Evolutionary conservation across 2,797 vertebrate species (phyloP).

Genomic region (Myotis planiceps): DNA sequence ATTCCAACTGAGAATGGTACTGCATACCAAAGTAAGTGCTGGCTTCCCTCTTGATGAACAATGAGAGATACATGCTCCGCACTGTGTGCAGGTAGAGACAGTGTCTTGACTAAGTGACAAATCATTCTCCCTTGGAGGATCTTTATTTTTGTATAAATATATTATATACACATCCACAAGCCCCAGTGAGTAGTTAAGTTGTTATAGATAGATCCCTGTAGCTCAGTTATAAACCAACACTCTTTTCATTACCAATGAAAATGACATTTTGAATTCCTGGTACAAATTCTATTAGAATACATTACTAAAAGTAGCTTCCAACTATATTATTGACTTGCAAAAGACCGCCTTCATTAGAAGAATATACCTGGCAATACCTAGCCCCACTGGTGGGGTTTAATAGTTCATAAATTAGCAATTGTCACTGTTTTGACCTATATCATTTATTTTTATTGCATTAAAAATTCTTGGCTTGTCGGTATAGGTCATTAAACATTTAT

Average conservation of each 20-base stretch:
- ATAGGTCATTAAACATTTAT: slow-evolving; percentile 72
- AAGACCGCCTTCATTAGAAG: slow-evolving; percentile 42
- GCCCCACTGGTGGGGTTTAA: not conserved
- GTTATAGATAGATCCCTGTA: not conserved
- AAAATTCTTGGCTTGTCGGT: slow-evolving; percentile 68
- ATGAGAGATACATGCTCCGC: not conserved
- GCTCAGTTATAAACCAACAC: not conserved
- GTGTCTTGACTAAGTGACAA: not conserved
- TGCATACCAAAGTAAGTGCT: not conserved
- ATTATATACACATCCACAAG: not conserved
- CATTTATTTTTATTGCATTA: slow-evolving; percentile 60
- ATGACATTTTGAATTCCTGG: slow-evolving; percentile 4
- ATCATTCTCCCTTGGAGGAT: not conserved
- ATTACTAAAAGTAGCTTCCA: slow-evolving; percentile 6
- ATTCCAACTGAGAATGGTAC: not conserved
- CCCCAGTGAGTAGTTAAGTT: not conserved
- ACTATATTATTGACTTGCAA: not conserved
- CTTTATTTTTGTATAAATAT: not conserved
- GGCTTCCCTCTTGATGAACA: not conserved
- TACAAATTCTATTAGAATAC: slow-evolving; percentile 20
- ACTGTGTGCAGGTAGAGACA: not conserved
- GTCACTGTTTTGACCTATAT: slow-evolving; percentile 42
- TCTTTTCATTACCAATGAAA: slow-evolving; percentile 11
- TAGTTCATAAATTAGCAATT: slow-evolving; percentile 70
- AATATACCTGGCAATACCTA: not conserved